Percentiles rank a stretch among this genome's conserved stretches.
Evolutionary conservation across 2,113 vertebrate genomes (phyloP).

Genomic region (Microcebus ravelobensis): DNA sequence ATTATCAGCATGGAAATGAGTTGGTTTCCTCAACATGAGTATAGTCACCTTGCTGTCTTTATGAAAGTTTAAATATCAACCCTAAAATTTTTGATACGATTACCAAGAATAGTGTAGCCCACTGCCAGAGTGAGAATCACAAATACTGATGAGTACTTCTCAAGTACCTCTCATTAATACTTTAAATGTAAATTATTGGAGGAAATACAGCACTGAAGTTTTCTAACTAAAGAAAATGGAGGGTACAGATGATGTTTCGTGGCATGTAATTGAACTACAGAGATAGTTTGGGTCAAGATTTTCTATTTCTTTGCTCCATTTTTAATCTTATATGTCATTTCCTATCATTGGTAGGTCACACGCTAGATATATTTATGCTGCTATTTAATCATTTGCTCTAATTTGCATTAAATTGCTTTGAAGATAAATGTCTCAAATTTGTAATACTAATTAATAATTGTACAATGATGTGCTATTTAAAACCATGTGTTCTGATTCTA

Average conservation of each 20-base stretch:
- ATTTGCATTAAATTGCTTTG: slow-evolving; percentile 76
- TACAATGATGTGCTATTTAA: slow-evolving; percentile 32
- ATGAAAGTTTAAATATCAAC: neutral
- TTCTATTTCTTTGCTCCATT: neutral
- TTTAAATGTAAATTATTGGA: neutral
- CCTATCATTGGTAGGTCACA: slow-evolving; percentile 27
- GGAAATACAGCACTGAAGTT: neutral
- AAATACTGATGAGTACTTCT: neutral
- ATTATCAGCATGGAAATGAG: neutral
- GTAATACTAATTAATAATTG: slow-evolving; percentile 70
- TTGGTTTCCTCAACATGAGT: neutral
- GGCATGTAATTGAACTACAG: neutral
- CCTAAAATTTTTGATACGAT: neutral
- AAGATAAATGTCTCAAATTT: slow-evolving; percentile 62
- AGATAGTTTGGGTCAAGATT: neutral
- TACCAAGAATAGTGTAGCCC: neutral
- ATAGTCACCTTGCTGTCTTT: neutral
- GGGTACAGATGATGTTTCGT: neutral
- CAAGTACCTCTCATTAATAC: neutral
- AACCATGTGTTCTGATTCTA: slow-evolving; percentile 8
- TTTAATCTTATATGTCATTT: slow-evolving; percentile 43
- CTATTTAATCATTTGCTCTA: slow-evolving; percentile 52
- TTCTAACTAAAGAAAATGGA: neutral
- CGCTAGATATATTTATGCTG: slow-evolving; percentile 60
- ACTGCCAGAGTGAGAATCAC: neutral